Evolutionary conservation across 2,113 vertebrate genomes (phyloP).

Genomic region (Brachypteracias leptosomus): DNA sequence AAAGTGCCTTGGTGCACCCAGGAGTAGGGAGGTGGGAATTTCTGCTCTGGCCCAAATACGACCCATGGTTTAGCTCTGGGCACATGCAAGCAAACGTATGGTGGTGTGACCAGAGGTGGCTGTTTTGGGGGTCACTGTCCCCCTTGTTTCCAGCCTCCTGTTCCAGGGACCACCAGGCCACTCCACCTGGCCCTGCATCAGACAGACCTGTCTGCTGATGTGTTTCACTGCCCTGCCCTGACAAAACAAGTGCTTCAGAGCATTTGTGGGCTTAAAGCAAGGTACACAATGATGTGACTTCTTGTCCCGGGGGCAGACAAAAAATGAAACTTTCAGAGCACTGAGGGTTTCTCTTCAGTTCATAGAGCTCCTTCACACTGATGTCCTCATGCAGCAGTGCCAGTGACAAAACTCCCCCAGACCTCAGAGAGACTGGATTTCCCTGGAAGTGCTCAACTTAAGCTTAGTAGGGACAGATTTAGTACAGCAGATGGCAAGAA

Average conservation of each 20-base stretch:
- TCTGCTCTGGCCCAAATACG: neutral
- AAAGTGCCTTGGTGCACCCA: neutral
- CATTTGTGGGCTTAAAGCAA: neutral
- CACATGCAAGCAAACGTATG: neutral
- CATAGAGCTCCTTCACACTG: neutral
- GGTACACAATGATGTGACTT: neutral
- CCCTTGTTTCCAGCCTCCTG: neutral
- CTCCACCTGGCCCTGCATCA: neutral
- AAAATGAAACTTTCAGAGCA: neutral
- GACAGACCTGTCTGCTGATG: neutral
- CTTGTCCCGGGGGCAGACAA: fast-evolving
- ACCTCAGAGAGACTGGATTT: neutral
- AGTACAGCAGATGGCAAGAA: neutral
- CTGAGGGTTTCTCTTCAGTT: neutral
- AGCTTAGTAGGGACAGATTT: neutral
- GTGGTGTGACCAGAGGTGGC: neutral
- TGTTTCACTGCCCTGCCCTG: neutral
- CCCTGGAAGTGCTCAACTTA: neutral
- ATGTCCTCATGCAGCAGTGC: neutral
- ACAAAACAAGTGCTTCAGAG: neutral
- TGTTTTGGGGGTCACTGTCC: neutral
- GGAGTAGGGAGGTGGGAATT: neutral
- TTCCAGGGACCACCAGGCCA: neutral
- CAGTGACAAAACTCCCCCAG: neutral
- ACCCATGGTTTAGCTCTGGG: neutral